phyloP scores from a whole-genome alignment of 1,140 invertebrate species.

The Leptinotarsa texana region DNA sequence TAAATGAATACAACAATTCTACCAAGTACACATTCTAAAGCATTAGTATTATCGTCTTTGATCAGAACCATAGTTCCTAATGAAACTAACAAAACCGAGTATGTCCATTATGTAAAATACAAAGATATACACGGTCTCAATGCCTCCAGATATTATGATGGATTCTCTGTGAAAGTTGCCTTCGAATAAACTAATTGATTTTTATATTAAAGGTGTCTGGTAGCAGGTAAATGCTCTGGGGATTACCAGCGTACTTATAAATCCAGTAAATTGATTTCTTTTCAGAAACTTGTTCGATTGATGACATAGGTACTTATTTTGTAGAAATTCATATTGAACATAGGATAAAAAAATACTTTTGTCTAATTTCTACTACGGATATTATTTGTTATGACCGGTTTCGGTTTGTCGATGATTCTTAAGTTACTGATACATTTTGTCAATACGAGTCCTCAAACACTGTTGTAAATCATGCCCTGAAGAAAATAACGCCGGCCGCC shows the following conservation, averaged over 20 bases:
- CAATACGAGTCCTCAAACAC: no score
- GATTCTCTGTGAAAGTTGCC: background rate
- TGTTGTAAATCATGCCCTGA: no score
- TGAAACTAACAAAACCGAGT: background rate
- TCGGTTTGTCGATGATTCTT: no score
- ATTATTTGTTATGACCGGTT: no score
- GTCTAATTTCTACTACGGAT: no score
- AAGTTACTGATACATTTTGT: no score
- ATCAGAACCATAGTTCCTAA: slow-evolving; percentile 40
- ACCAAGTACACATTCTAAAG: slow-evolving; percentile 45
- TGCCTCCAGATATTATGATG: slow-evolving; percentile 22
- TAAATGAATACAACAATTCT: slow-evolving; percentile 50
- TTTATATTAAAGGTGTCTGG: background rate
- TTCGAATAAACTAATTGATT: background rate
- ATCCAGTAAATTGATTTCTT: slow-evolving; percentile 37
- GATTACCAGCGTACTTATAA: slow-evolving; percentile 27
- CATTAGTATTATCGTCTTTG: slow-evolving; percentile 39
- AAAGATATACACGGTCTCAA: background rate
- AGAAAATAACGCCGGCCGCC: no score
- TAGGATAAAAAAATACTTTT: no score
- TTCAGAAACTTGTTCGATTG: no score
- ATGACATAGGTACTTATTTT: no score
- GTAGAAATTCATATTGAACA: no score
- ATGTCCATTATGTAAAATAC: background rate
- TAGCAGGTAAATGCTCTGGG: slow-evolving; percentile 16